Evolutionary conservation across 2,888 invertebrate genomes (phyloP).

Genomic region (Eurytoma adleriae): DNA sequence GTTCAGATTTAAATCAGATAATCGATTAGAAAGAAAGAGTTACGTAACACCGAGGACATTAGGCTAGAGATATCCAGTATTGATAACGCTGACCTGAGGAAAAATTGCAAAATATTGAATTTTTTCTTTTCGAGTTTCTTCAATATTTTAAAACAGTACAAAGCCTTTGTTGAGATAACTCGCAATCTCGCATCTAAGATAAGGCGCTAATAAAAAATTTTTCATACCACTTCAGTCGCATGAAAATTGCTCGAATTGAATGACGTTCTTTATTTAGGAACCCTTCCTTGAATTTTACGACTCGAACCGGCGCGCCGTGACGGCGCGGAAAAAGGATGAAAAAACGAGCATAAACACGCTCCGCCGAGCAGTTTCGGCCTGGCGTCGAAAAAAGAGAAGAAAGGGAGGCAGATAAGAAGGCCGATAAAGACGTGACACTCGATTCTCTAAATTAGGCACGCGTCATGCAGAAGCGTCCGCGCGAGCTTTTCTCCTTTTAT

Average conservation of each 20-base stretch:
- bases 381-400: background rate
- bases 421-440: slow-evolving; percentile 55
- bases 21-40: no score
- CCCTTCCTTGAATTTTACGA: slow-evolving; percentile 48
- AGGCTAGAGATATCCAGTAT: no score
- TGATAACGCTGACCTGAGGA: no score
- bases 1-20: no score
- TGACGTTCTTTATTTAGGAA: slow-evolving; percentile 50
- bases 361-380: slow-evolving; percentile 14
- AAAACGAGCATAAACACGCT: slow-evolving; percentile 41
- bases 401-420: slow-evolving; percentile 41
- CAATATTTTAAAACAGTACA: no score
- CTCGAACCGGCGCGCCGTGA: slow-evolving; percentile 34
- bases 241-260: slow-evolving; percentile 44
- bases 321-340: slow-evolving; percentile 34
- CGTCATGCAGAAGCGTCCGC: slow-evolving; percentile 18
- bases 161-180: no score
- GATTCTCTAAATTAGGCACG: slow-evolving; percentile 54
- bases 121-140: no score
- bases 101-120: no score
- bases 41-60: no score
- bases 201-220: slow-evolving; percentile 31
- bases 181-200: background rate
- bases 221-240: background rate
- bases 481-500: slow-evolving; percentile 37